Conservation (phyloP, 2,797 vertebrate species). For the Poeciliopsis infans region DNA sequence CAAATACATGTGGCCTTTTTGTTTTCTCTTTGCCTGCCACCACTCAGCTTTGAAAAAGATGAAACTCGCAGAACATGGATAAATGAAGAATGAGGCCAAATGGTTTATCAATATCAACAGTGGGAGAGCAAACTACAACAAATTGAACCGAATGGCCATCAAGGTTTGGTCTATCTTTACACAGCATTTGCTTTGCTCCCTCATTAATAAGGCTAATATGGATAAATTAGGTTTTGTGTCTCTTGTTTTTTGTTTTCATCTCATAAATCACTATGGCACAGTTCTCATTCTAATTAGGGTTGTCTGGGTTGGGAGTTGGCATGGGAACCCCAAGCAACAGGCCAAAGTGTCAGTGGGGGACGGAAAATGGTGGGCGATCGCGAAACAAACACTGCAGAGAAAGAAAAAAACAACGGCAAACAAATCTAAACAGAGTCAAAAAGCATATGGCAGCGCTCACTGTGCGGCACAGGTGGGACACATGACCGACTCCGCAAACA, state of each 20-base stretch:
- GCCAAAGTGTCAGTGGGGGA: slow-evolving; percentile 51
- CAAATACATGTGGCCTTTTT: slow-evolving; percentile 23
- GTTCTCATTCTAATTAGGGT: slow-evolving; percentile 47
- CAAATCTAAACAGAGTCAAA: slow-evolving; percentile 32
- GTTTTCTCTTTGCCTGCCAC: neutral
- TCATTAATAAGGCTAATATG: slow-evolving; percentile 19
- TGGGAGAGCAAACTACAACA: slow-evolving; percentile 17
- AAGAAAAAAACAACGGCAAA: slow-evolving; percentile 36
- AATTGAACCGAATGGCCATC: slow-evolving; percentile 26
- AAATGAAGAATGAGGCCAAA: slow-evolving; percentile 28
- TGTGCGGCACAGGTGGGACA: slow-evolving; percentile 22
- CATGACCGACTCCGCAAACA: slow-evolving; percentile 6
- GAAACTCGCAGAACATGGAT: slow-evolving; percentile 20
- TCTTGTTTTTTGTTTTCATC: neutral
- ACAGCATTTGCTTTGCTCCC: slow-evolving; percentile 14
- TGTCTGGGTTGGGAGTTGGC: slow-evolving; percentile 53
- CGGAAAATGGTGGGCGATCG: slow-evolving; percentile 45
- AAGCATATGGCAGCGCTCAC: slow-evolving; percentile 54
- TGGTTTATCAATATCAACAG: slow-evolving; percentile 12
- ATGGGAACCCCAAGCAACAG: slow-evolving; percentile 38
- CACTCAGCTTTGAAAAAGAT: slow-evolving; percentile 6
- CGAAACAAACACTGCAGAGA: slow-evolving; percentile 38
- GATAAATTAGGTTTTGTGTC: slow-evolving; percentile 22
- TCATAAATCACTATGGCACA: slow-evolving; percentile 38
- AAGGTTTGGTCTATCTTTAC: slow-evolving; percentile 22